Evolutionary conservation across 2,113 vertebrate genomes (phyloP).

Genomic region (Perca fluviatilis): DNA sequence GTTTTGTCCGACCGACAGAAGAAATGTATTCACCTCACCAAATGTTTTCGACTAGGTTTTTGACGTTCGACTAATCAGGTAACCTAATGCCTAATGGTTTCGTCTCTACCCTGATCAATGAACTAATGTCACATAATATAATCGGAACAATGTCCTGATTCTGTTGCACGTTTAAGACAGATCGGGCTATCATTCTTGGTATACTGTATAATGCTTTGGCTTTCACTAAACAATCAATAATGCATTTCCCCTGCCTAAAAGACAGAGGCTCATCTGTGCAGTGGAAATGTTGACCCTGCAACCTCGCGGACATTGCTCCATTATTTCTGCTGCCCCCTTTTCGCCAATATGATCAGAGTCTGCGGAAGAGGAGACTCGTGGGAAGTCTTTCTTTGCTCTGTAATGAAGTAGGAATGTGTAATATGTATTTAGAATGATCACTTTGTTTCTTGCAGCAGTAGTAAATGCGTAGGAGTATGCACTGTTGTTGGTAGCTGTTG

Average conservation of each 20-base stretch:
- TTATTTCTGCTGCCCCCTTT: slow-evolving; percentile 13
- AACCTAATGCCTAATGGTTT: neutral
- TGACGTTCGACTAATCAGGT: neutral
- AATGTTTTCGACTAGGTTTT: neutral
- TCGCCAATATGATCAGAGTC: slow-evolving; percentile 4
- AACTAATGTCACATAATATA: neutral
- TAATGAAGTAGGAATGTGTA: slow-evolving; percentile 21
- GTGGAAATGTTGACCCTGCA: slow-evolving; percentile 45
- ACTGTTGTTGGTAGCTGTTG: slow-evolving; percentile 37
- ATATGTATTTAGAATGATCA: slow-evolving; percentile 40
- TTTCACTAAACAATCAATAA: slow-evolving; percentile 43
- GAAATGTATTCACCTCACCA: neutral
- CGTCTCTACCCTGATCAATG: neutral
- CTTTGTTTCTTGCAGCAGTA: slow-evolving; percentile 38
- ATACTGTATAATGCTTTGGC: neutral
- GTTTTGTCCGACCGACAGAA: neutral
- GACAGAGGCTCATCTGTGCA: slow-evolving; percentile 24
- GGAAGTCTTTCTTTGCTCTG: slow-evolving; percentile 1
- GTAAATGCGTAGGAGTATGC: slow-evolving; percentile 25
- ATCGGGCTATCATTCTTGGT: neutral
- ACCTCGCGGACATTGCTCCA: slow-evolving; percentile 18
- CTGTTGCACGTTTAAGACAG: neutral
- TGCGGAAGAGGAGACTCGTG: slow-evolving; percentile 17
- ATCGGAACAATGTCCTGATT: neutral
- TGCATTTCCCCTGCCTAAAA: slow-evolving; percentile 24